Conservation (phyloP, 2,888 invertebrate species). For the Rotaria socialis region DNA sequence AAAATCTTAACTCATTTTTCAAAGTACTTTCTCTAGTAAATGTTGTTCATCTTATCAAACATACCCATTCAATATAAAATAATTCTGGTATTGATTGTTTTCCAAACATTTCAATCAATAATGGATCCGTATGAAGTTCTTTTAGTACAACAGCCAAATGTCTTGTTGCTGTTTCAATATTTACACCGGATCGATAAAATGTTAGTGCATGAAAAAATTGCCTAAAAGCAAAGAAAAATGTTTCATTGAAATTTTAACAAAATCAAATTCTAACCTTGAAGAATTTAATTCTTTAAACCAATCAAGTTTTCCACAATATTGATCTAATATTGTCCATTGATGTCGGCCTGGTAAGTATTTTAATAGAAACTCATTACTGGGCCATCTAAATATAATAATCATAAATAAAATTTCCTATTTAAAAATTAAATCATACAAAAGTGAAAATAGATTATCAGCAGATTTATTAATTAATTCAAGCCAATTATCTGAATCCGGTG, state of each 20-base stretch:
- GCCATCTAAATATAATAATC: neutral
- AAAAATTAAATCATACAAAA: neutral
- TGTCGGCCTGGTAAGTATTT: neutral
- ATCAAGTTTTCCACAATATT: slow-evolving; percentile 4
- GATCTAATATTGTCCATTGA: slow-evolving; percentile 36
- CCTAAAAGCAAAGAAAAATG: neutral
- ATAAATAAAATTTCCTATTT: neutral
- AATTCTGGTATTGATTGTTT: neutral
- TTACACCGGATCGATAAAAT: slow-evolving; percentile 32
- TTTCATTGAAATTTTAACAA: neutral
- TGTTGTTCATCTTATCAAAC: neutral
- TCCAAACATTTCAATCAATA: neutral
- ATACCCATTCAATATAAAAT: slow-evolving; percentile 32
- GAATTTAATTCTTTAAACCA: slow-evolving; percentile 33
- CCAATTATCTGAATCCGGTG: neutral
- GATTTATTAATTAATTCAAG: neutral
- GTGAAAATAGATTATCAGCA: neutral
- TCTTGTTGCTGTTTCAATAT: slow-evolving; percentile 15
- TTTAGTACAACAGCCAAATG: neutral
- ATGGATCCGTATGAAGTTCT: neutral
- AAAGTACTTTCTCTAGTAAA: too few relatives aligned
- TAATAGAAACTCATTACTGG: neutral
- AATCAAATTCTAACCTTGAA: neutral
- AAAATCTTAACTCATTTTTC: too few relatives aligned
- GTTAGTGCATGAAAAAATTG: slow-evolving; percentile 29